Evolutionary conservation across 2,888 invertebrate genomes (phyloP), one percentile per base, ranked within the genome.

Genomic region (Andrena haemorrhoa): DNA sequence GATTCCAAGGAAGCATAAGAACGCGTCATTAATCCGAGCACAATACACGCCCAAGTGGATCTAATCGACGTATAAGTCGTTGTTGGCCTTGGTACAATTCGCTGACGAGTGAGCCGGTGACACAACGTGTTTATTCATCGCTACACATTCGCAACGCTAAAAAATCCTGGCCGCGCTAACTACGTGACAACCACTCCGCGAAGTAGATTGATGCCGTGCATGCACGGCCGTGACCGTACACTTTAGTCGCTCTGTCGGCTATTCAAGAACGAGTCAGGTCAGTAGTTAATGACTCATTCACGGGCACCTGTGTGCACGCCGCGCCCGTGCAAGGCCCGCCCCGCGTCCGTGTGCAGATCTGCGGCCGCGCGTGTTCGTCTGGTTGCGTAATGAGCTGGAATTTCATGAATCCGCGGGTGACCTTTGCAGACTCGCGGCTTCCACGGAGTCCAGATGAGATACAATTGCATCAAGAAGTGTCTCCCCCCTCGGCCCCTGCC

Each of bases 221-320:
- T 26, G 74, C 60, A 49, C 20, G 77, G 16, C 72, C 84, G 51
- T 84, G 69, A 74, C 73, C 63, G 68, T 71, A 74, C 58, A 65
- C 53, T 71, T 79, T 61, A 73, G 53, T 75, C 73, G 71, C 31
- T 63, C 64, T 35, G 70, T 72, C 65, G 60, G 72, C 56, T 60
- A 74, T 83, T 80, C 78, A 80, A 79, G 82, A 87, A 75, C 77
- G 71, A 83, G 77, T 70, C 75, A 73, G 71, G 41, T 74, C 83
- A 76, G 79, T 53, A 53, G 78, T 83, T 81, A 83, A 78, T 88
- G 87, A 88, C 70, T 87, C 88, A 83, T 74, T 85, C 83, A 73
- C 75, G 60, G 63, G 73, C 60, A 86, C 73, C 65, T 82, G 75
- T 82, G 74, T 81, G 49, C 33, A 51, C 41, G 70, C 31, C 41